Conservation (phyloP, 2,797 vertebrate species). For the Saxicola maurus region DNA sequence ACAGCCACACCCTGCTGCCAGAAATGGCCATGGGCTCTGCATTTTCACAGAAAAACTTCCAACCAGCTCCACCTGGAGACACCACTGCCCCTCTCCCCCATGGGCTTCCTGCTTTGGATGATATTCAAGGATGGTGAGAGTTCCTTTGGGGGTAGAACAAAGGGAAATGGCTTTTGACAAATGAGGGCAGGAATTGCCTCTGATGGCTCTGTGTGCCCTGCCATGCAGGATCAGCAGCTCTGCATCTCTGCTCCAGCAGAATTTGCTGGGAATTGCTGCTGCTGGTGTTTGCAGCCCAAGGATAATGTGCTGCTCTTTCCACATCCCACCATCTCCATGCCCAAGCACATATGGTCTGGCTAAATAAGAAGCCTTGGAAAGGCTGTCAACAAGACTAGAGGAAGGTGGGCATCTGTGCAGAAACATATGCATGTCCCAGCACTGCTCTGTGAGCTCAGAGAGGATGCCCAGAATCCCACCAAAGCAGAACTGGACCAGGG, state of each 20-base stretch:
- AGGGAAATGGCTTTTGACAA: not conserved
- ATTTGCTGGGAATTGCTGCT: not conserved
- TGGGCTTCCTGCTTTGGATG: not conserved
- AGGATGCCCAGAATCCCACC: not conserved
- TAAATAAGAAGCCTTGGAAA: constrained; percentile 50
- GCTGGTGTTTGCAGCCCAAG: constrained; percentile 32
- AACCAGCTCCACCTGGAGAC: not conserved
- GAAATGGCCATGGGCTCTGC: fast-evolving
- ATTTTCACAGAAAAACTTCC: not conserved
- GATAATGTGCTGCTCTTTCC: constrained; percentile 47
- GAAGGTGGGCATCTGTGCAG: constrained; percentile 55
- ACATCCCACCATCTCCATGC: constrained; percentile 27
- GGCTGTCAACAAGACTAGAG: constrained; percentile 48
- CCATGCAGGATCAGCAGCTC: not conserved
- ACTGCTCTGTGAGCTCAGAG: not conserved
- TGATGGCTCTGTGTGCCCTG: fast-evolving
- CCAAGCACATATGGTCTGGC: constrained; percentile 55
- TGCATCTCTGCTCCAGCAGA: not conserved
- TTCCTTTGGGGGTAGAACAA: not conserved
- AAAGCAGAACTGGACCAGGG: not conserved
- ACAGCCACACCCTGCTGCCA: not conserved
- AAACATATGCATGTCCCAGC: constrained; percentile 15
- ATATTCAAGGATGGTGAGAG: not conserved
- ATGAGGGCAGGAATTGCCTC: fast-evolving
- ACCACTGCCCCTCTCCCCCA: fast-evolving